phyloP scores from a whole-genome alignment of 2,797 vertebrate species.

The Xenentodon cancila region DNA sequence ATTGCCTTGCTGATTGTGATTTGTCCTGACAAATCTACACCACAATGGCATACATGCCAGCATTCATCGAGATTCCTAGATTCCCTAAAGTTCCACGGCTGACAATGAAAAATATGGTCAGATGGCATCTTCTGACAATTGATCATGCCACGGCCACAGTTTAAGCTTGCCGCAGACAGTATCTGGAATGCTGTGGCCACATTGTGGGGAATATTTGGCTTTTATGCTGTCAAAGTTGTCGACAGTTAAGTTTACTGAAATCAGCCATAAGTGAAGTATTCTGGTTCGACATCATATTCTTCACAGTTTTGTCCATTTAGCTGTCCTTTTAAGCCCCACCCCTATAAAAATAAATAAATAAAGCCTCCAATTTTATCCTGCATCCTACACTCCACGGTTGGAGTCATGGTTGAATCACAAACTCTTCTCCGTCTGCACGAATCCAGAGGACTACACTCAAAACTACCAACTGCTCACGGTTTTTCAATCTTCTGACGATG shows the following conservation, averaged over 20 bases:
- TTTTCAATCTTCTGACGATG: neutral
- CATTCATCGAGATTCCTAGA: too few species aligned
- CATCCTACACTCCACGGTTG: slow-evolving; percentile 31
- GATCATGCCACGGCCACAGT: neutral
- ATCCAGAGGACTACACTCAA: neutral
- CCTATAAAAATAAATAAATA: too few species aligned
- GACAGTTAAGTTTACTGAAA: slow-evolving; percentile 9
- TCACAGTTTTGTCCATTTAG: neutral
- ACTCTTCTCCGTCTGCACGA: too few species aligned
- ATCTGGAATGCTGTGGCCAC: too few species aligned
- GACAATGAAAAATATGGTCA: neutral
- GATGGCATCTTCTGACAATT: neutral
- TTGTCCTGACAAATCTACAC: too few species aligned
- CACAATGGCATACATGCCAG: too few species aligned
- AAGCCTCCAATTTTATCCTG: too few species aligned
- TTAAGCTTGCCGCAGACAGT: neutral
- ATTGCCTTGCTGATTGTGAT: neutral
- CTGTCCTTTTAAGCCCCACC: too few species aligned
- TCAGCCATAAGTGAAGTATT: slow-evolving; percentile 8
- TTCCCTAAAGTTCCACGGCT: too few species aligned
- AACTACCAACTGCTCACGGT: neutral
- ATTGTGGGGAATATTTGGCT: too few species aligned
- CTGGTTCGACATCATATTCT: neutral
- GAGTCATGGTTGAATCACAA: too few species aligned
- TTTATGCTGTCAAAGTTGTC: too few species aligned